Evolutionary conservation across 2,113 vertebrate species (phyloP), one percentile per base, ranked within the genome.

Genomic region (Cochlearius cochlearius): DNA sequence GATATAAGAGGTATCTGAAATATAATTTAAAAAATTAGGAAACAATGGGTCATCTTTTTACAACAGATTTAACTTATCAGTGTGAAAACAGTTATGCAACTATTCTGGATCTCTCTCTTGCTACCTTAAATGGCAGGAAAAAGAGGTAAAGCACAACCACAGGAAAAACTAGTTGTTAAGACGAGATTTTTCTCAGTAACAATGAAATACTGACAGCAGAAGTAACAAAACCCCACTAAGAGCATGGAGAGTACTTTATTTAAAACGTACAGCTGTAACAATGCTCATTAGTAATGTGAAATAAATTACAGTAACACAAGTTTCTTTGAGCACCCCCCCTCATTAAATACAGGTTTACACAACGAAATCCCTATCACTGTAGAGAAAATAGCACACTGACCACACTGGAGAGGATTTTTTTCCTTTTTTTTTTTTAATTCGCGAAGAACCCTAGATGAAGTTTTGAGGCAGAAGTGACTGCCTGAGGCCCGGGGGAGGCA

Each of bases 1-100:
- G 98, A 91, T 99, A 99, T 90, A 99, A 96, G 80, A 99, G 99
- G 89, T 99, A 99, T 97, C 99, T 99, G 97, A 47, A 98, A 98
- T 11, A 69, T 3, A 91, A 47, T 58, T 96, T n/a, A 85, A 91
- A 91, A 82, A n/a, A 55, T 34, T 49, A 64, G 32, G 14, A 55
- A 80, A 91, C 1, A 2, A 56, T 2, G 4, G 38, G 3, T 15
- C 14, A 47, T 59, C 7, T 27, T 55, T 39, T 68, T 29, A 20
- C 29, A 74, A 23, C 74, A n/a, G 27, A 56, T 32, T 49, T 53
- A 86, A 62, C 1, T 1, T 38, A 16, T 20, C 39, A 15, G 39
- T 32, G 32, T 39, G 27, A 72, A 74, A 67, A 4, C 12, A 62
- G 32, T 41, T 56, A 7, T 15, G 30, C 27, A 77, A 39, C 12